phyloP scores from a whole-genome alignment of 2,113 vertebrate species.

The Anolis sagrei region DNA sequence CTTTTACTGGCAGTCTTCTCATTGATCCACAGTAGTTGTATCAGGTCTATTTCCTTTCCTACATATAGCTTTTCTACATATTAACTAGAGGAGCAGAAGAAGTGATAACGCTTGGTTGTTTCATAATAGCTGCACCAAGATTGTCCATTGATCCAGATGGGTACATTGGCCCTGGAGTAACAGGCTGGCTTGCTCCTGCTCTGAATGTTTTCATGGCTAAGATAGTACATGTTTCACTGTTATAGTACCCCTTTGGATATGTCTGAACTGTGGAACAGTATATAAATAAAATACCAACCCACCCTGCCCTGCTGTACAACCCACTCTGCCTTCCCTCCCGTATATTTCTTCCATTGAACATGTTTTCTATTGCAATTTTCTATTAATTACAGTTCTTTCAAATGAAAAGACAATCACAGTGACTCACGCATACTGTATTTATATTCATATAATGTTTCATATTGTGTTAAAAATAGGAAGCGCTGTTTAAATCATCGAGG shows the following conservation, averaged over 20 bases:
- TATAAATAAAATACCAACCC: constrained; percentile 58
- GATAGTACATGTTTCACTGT: constrained; percentile 58
- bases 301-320: constrained; percentile 64
- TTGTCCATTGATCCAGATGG: constrained; percentile 44
- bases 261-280: constrained; percentile 48
- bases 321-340: constrained; percentile 55
- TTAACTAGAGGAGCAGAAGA: neutral
- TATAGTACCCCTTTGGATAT: constrained; percentile 58
- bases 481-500: constrained; percentile 53
- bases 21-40: constrained; percentile 34
- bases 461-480: constrained; percentile 62
- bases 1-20: constrained; percentile 25
- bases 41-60: neutral
- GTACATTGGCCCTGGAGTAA: constrained; percentile 33
- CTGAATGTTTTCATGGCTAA: constrained; percentile 60
- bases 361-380: constrained; percentile 55
- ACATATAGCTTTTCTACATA: constrained; percentile 42
- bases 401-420: constrained; percentile 55
- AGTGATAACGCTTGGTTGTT: constrained; percentile 3
- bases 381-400: constrained; percentile 69
- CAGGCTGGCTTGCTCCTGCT: constrained; percentile 41
- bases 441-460: constrained; percentile 66
- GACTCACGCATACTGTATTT: constrained; percentile 61
- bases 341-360: constrained; percentile 53
- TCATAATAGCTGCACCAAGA: constrained; percentile 9